Percentiles rank a stretch among this genome's conserved stretches.
These are phyloP conservation scores for Danio rerio DNA, from an alignment of 2,113 vertebrate species.

Conservation along the genomic window GRCz12tu NC_133180.1:29305501-29306000, in stretches of 20 bases:
- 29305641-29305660: slow-evolving; percentile 11
- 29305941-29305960: slow-evolving; percentile 27
- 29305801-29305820: slow-evolving; percentile 55
- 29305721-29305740: slow-evolving; percentile 60
- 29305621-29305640: too few species aligned
- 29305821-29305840: slow-evolving; percentile 38
- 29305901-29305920: too few species aligned
- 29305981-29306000: slow-evolving; percentile 5
- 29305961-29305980: not conserved
- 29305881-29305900: not conserved
- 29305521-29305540: too few species aligned
- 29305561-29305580: too few species aligned
- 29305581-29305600: too few species aligned
- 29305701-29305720: slow-evolving; percentile 58
- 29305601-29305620: too few species aligned
- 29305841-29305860: slow-evolving; percentile 43
- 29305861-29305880: slow-evolving; percentile 34
- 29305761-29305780: slow-evolving; percentile 74
- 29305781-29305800: slow-evolving; percentile 76
- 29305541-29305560: too few species aligned
- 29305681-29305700: slow-evolving; percentile 68
- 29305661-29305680: slow-evolving; percentile 10
- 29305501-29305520: too few species aligned
- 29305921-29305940: not conserved
- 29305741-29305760: slow-evolving; percentile 69